Conservation (phyloP, 30 jellyfish, hydroid and myxozoan genomes). For the Aurelia coerulea region DNA sequence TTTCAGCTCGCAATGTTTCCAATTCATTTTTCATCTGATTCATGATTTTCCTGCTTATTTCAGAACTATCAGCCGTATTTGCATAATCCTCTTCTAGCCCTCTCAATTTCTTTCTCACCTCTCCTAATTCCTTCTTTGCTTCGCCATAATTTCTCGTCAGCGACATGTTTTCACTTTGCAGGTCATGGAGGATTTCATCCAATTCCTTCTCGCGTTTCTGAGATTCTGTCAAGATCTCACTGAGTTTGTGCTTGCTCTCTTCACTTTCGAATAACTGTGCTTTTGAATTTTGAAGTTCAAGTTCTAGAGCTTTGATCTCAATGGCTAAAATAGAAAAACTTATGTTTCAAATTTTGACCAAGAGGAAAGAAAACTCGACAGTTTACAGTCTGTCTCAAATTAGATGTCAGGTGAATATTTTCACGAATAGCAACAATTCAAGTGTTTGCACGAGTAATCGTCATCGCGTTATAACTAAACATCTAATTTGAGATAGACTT, state of each 20-base stretch:
- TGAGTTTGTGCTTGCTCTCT: background rate
- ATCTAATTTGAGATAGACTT: too few relatives aligned
- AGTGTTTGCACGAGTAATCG: too few relatives aligned
- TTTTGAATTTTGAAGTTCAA: background rate
- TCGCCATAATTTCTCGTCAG: slow-evolving; percentile 49
- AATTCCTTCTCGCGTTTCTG: slow-evolving; percentile 42
- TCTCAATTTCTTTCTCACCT: slow-evolving; percentile 15
- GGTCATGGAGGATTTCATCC: slow-evolving; percentile 40
- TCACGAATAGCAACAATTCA: too few relatives aligned
- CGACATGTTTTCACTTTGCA: slow-evolving; percentile 60
- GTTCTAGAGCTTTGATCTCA: slow-evolving; percentile 7
- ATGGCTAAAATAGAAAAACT: background rate
- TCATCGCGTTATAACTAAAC: too few relatives aligned
- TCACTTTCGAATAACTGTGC: slow-evolving; percentile 14
- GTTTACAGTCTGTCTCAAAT: too few relatives aligned
- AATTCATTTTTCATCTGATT: slow-evolving; percentile 43
- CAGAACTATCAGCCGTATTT: slow-evolving; percentile 10
- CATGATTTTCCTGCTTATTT: slow-evolving; percentile 1
- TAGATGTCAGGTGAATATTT: too few relatives aligned
- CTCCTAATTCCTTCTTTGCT: slow-evolving; percentile 28
- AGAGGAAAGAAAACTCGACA: too few relatives aligned
- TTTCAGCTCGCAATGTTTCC: slow-evolving; percentile 28
- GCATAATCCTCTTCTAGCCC: slow-evolving; percentile 22
- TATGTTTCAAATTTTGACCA: too few relatives aligned
- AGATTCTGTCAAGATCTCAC: slow-evolving; percentile 4